These are phyloP conservation scores for Ornithorhynchus anatinus DNA, from an alignment of 2,113 vertebrate species.

Conservation along the genomic window DNA sequence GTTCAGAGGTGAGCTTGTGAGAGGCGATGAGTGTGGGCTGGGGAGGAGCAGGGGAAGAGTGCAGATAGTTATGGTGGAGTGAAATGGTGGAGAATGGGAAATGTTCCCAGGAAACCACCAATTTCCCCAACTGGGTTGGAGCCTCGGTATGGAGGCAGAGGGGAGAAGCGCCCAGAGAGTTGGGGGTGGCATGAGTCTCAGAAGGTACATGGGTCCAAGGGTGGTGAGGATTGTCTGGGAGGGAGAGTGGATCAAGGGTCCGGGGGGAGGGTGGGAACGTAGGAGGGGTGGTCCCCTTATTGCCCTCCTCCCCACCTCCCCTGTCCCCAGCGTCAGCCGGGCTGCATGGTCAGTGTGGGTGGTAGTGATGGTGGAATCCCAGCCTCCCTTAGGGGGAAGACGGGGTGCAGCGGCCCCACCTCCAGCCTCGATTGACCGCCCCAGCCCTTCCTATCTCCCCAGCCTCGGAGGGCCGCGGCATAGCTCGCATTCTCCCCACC, in stretches of 20 bases:
- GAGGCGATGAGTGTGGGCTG: too few species aligned
- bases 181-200: too few species aligned
- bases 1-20: too few species aligned
- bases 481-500: slow-evolving; percentile 59
- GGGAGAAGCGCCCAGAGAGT: too few species aligned
- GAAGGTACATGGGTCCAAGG: too few species aligned
- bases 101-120: background rate
- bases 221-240: too few species aligned
- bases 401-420: slow-evolving; percentile 13
- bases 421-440: slow-evolving; percentile 22
- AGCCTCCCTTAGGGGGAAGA: background rate
- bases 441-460: slow-evolving; percentile 49
- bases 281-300: background rate
- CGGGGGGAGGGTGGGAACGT: too few species aligned
- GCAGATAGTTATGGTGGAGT: too few species aligned
- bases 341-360: slow-evolving; percentile 22
- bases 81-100: too few species aligned
- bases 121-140: background rate
- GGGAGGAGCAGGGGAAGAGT: too few species aligned
- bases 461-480: slow-evolving; percentile 48
- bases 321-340: slow-evolving; percentile 14
- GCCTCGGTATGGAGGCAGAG: background rate
- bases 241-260: too few species aligned
- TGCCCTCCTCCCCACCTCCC: slow-evolving; percentile 26
- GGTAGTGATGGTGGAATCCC: slow-evolving; percentile 1